These are phyloP conservation scores for Enhydra lutris DNA, from an alignment of 2,113 vertebrate genomes.

Conservation along the genomic window DNA sequence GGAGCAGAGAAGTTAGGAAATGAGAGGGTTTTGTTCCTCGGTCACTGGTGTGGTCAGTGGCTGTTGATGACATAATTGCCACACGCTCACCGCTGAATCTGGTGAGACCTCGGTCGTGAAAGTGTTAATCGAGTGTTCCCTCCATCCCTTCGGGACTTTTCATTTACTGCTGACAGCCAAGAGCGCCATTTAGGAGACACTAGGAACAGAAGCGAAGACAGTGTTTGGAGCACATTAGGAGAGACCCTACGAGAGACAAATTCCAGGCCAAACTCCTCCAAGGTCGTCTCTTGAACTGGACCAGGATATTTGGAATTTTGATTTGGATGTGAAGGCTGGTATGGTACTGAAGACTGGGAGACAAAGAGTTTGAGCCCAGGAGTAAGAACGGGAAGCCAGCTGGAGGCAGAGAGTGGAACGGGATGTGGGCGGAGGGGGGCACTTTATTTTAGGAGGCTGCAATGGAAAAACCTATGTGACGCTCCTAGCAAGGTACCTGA, in stretches of 20 bases:
- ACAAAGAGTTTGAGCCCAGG: background rate
- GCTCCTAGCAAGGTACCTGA: background rate
- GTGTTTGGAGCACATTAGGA: too few relatives aligned
- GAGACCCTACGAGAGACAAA: background rate
- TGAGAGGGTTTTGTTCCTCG: background rate
- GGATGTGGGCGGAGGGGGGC: rapidly evolving
- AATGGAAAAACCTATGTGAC: background rate
- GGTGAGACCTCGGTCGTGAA: background rate
- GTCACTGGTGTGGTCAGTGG: background rate
- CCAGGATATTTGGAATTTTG: background rate
- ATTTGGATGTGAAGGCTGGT: background rate
- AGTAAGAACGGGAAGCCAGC: rapidly evolving
- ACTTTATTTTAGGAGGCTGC: background rate
- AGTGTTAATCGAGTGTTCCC: background rate
- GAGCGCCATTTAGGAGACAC: background rate
- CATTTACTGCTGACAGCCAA: background rate
- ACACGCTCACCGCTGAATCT: background rate
- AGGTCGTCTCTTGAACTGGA: background rate
- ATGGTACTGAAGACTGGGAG: rapidly evolving
- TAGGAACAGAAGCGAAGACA: too few relatives aligned
- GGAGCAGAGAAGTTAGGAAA: background rate
- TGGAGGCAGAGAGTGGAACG: background rate
- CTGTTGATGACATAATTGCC: background rate
- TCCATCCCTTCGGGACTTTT: background rate
- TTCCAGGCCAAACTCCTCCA: background rate